Percentiles rank a stretch among this genome's conserved stretches.
These are phyloP conservation scores for Caenorhabditis imperialis DNA, from an alignment of 2,888 invertebrate species.

Conservation along the genomic window DNA sequence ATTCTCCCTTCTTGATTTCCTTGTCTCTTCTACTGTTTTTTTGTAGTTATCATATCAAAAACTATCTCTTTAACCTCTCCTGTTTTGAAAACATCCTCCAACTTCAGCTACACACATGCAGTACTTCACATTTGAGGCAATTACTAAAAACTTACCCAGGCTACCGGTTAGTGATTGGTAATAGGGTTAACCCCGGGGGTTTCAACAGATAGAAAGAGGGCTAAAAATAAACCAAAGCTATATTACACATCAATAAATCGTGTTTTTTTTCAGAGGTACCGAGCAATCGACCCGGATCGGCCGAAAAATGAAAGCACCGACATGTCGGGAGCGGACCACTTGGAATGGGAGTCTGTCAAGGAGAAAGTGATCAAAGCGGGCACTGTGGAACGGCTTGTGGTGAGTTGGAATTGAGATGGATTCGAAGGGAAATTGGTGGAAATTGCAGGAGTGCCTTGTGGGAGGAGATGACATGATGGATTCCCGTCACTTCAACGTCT, in stretches of 20 bases:
- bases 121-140: slow-evolving; percentile 49
- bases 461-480: slow-evolving; percentile 91
- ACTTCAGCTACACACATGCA: slow-evolving; percentile 25
- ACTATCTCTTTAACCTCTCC: too few relatives aligned
- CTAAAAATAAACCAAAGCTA: too few relatives aligned
- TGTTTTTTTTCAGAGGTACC: slow-evolving; percentile 76
- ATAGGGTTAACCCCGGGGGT: too few relatives aligned
- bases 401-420: slow-evolving; percentile 33
- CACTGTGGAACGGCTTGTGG: slow-evolving; percentile 91
- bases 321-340: slow-evolving; percentile 81
- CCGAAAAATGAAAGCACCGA: slow-evolving; percentile 58
- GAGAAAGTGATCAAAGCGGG: slow-evolving; percentile 96
- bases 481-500: slow-evolving; percentile 96
- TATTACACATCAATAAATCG: too few relatives aligned
- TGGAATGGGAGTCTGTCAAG: slow-evolving; percentile 98
- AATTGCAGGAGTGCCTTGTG: slow-evolving; percentile 71
- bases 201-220: too few relatives aligned
- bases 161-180: slow-evolving; percentile 32
- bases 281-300: slow-evolving; percentile 75
- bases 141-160: slow-evolving; percentile 41
- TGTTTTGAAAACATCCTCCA: too few relatives aligned
- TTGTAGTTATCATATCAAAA: too few relatives aligned
- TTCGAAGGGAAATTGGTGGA: slow-evolving; percentile 5
- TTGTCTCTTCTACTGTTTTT: slow-evolving; percentile 4
- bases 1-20: slow-evolving; percentile 10